Percentiles rank a stretch among this genome's conserved stretches.
phyloP scores from a whole-genome alignment of 2,888 invertebrate genomes.

The Drosophila demipolita region DNA sequence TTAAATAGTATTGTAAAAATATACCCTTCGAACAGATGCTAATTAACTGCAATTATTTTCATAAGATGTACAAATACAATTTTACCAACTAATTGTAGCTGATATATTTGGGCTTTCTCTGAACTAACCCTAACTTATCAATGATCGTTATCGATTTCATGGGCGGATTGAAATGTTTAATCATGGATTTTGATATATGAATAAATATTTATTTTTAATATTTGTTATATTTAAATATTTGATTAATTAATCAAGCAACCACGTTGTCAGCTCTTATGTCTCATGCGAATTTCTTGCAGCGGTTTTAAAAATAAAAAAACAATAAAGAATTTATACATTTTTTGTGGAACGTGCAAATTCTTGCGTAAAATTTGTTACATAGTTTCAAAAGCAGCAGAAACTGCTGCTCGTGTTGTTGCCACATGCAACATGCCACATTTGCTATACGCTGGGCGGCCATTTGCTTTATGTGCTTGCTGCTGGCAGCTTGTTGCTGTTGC shows the following conservation, averaged over 20 bases:
- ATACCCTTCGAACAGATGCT: background rate
- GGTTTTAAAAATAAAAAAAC: background rate
- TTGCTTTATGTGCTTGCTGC: slow-evolving; percentile 24
- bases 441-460: slow-evolving; percentile 1
- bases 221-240: background rate
- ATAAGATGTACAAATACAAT: background rate
- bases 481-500: slow-evolving; percentile 14
- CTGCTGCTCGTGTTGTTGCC: slow-evolving; percentile 15
- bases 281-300: background rate
- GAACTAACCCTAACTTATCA: background rate
- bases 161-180: background rate
- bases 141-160: background rate
- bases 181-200: background rate
- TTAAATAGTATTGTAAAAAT: no score
- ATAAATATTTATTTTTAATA: no score
- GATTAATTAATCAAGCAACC: background rate
- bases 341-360: background rate
- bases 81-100: background rate
- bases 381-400: slow-evolving; percentile 9
- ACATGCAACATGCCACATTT: slow-evolving; percentile 16
- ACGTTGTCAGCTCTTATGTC: background rate
- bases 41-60: background rate
- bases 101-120: background rate
- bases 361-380: slow-evolving; percentile 16
- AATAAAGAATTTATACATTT: background rate